These are phyloP conservation scores for Plecotus auritus DNA, from an alignment of 2,113 vertebrate genomes.

Conservation along the genomic window DNA sequence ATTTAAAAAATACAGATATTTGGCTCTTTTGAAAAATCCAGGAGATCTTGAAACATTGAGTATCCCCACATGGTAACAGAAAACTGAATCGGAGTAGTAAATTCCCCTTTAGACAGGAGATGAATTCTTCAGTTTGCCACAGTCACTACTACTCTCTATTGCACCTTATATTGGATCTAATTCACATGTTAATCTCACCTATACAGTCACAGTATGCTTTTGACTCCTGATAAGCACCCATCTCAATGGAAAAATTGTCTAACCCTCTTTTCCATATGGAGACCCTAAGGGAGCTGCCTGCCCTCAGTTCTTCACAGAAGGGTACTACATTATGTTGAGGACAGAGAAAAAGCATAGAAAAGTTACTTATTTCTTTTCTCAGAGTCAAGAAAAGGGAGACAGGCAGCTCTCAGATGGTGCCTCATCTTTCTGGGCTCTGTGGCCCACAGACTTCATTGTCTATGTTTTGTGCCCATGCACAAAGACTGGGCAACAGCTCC, in stretches of 20 bases:
- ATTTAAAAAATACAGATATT: background rate
- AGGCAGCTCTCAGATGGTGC: background rate
- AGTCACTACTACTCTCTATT: background rate
- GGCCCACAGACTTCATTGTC: constrained; percentile 56
- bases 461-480: background rate
- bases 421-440: constrained; percentile 64
- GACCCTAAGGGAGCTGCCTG: background rate
- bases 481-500: constrained; percentile 23
- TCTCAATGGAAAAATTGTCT: background rate
- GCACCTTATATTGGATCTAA: background rate
- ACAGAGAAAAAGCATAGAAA: background rate
- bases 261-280: background rate
- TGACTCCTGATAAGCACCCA: background rate
- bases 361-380: background rate
- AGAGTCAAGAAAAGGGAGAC: background rate
- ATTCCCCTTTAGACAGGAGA: background rate
- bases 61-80: background rate
- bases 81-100: background rate
- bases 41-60: background rate
- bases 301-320: background rate
- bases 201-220: background rate
- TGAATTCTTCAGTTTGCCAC: background rate
- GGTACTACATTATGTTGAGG: background rate
- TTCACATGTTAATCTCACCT: background rate
- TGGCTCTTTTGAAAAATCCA: constrained; percentile 16